Base-by-base conservation (phyloP, 37 sponge, comb jelly and placozoan species). In the Oscarella lobularis region DNA sequence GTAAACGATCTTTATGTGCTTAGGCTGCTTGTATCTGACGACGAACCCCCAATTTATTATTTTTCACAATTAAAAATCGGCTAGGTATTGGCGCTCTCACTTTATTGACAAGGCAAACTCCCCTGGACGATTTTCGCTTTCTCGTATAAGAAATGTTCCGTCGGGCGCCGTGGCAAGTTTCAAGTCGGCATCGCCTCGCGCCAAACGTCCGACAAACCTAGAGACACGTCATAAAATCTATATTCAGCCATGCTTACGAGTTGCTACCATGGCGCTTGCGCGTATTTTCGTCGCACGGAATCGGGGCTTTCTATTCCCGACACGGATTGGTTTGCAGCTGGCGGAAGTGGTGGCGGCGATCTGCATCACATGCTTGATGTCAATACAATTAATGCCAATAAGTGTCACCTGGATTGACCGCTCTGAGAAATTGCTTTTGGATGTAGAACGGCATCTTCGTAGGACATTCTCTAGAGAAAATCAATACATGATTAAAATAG, bases 71-170 rank as follows among this genome's bases (percentile, higher is more conserved):
- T 6, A 69, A 80, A 1, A 31, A 2, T 67, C 40, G 67, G 0
- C 66, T 38, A 1, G n/a, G n/a, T n/a, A n/a, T n/a, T n/a, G n/a
- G n/a, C 76, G 33, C 1, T 66, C 78, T 74, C 77, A 89, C 89
- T 79, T 86, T 33, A 93, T 79, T 36, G 89, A 89, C 40, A 93
- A 54, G 37, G 94, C 94, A 82, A 85, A 93, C 48, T 89, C 89
- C 33, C 94, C 89, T 1, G 79, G 80, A 33, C 89, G 54, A n/a
- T 80, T 82, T 36, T 88, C 89, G 66, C 94, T 93, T 84, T 93
- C 94, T 72, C 94, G 32, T 2, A 93, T 88, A 3, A 93, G 80
- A 75, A 86, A 93, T 3, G 85, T 85, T 1, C 94, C 89, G 75
- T 93, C 85, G 66, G 68, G 40, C 38, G 73, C 35, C 0, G 55